phyloP scores from a whole-genome alignment of 2,113 vertebrate species.

The Aviceda subcristata region DNA sequence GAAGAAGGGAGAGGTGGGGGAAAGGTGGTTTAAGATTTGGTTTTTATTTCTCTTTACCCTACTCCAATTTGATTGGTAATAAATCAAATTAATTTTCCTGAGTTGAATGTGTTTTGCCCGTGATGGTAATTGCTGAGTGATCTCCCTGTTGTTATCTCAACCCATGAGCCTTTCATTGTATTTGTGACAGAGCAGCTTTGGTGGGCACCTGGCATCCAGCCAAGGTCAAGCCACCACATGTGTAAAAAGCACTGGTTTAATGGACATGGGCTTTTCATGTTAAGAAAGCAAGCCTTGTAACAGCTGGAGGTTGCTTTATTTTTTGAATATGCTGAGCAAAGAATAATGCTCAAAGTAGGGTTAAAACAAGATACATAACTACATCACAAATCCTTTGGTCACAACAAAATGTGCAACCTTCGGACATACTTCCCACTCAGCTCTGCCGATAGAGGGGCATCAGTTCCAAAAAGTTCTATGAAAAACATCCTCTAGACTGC shows the following conservation, averaged over 20 bases:
- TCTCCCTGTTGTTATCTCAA: neutral
- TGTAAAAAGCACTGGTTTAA: neutral
- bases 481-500: neutral
- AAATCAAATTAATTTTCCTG: neutral
- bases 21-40: neutral
- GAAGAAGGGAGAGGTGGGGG: neutral
- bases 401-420: neutral
- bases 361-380: neutral
- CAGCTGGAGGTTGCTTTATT: neutral
- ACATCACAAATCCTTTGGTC: neutral
- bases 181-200: neutral
- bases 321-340: neutral
- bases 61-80: neutral
- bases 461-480: neutral
- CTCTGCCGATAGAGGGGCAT: neutral
- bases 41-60: neutral
- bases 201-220: neutral
- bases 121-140: neutral
- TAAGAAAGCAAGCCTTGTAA: neutral
- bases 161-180: rapidly evolving
- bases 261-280: neutral
- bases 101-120: neutral
- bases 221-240: neutral
- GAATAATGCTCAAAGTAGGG: neutral
- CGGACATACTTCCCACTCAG: neutral